Conservation (phyloP, 2,888 invertebrate species). For the Mechanitis mazaeus region DNA sequence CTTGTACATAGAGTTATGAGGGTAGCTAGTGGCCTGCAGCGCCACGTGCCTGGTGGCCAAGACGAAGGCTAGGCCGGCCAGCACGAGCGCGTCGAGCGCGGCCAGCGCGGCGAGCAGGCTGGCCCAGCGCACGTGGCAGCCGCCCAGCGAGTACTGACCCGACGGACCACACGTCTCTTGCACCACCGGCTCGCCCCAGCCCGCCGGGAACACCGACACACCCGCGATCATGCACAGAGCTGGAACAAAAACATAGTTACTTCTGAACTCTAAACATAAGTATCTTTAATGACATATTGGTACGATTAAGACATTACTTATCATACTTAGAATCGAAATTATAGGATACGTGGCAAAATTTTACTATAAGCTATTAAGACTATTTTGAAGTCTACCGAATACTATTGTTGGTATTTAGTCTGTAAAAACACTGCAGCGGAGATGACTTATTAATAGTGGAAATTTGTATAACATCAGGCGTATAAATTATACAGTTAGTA, state of each 20-base stretch:
- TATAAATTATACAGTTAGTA: too few species aligned
- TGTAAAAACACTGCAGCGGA: too few species aligned
- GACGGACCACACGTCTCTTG: slow-evolving; percentile 90
- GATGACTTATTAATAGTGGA: too few species aligned
- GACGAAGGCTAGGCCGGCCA: slow-evolving; percentile 94
- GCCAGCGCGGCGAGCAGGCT: slow-evolving; percentile 93
- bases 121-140: slow-evolving; percentile 95
- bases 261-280: too few species aligned
- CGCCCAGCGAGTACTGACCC: slow-evolving; percentile 79
- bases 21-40: slow-evolving; percentile 85
- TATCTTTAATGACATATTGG: too few species aligned
- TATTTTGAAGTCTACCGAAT: too few species aligned
- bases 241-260: slow-evolving; percentile 58
- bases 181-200: slow-evolving; percentile 91
- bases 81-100: slow-evolving; percentile 88
- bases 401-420: too few species aligned
- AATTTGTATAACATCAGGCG: too few species aligned
- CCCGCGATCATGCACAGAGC: slow-evolving; percentile 91
- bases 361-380: too few species aligned
- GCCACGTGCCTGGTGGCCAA: slow-evolving; percentile 92
- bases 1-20: slow-evolving; percentile 77
- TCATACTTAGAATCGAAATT: too few species aligned
- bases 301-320: too few species aligned
- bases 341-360: too few species aligned
- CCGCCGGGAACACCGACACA: slow-evolving; percentile 92